Percentiles rank a stretch among this genome's conserved stretches.
Evolutionary conservation across 2,888 invertebrate species (phyloP).

Genomic region (Chymomyza amoena): DNA sequence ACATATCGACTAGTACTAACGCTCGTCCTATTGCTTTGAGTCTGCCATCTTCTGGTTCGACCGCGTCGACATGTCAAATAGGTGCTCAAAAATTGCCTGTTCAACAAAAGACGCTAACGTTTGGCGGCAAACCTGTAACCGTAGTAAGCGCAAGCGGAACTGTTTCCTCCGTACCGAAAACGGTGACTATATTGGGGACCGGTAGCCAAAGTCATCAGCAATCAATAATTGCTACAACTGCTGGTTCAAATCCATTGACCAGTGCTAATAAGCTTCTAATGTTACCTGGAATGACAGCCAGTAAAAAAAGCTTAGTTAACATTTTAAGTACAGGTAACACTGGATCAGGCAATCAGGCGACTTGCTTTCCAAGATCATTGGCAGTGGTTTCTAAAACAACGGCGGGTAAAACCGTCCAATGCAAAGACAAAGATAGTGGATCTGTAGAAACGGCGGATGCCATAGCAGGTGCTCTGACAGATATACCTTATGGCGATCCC

Average conservation of each 20-base stretch:
- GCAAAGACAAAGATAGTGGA: conserved; percentile 33
- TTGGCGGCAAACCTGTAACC: conserved; percentile 86
- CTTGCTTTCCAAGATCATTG: conserved; percentile 46
- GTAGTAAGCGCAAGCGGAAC: conserved; percentile 81
- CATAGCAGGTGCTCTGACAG: conserved; percentile 46
- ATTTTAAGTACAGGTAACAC: conserved; percentile 69
- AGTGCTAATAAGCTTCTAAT: conserved; percentile 79
- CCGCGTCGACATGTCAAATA: conserved; percentile 54
- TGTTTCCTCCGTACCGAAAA: conserved; percentile 81
- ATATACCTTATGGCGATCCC: conserved; percentile 53
- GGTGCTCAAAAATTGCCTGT: conserved; percentile 55
- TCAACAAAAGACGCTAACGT: conserved; percentile 82
- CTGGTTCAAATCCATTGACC: conserved; percentile 49
- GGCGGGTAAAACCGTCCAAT: conserved; percentile 24
- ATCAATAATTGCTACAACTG: conserved; percentile 22
- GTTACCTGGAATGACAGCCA: conserved; percentile 66
- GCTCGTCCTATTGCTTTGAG: conserved; percentile 86
- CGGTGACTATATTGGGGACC: conserved; percentile 81
- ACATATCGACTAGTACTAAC: conserved; percentile 71
- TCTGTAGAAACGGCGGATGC: conserved; percentile 40
- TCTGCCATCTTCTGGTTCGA: conserved; percentile 78
- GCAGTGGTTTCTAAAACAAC: conserved; percentile 55
- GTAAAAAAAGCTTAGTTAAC: conserved; percentile 81
- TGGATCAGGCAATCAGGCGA: conserved; percentile 20
- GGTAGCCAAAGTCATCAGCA: conserved; percentile 29